These are phyloP conservation scores for Hyperoplus immaculatus DNA, from an alignment of 2,797 vertebrate species.

Conservation along the genomic window DNA sequence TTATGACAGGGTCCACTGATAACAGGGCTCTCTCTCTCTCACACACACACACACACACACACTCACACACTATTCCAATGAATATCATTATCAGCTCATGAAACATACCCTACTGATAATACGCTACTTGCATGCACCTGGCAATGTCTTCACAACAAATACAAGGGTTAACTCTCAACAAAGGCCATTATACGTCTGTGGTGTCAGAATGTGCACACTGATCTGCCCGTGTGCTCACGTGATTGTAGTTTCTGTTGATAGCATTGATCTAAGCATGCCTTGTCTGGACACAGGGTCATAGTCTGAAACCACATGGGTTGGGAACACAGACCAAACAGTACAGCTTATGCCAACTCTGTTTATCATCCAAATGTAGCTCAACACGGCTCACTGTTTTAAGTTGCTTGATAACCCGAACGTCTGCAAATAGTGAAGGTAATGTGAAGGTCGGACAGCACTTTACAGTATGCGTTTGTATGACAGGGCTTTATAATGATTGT, in stretches of 20 bases:
- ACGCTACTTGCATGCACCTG: background rate
- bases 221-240: background rate
- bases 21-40: constrained; percentile 37
- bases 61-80: constrained; percentile 9
- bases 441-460: background rate
- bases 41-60: constrained; percentile 36
- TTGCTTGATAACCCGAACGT: background rate
- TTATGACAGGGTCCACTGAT: constrained; percentile 71
- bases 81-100: constrained; percentile 20
- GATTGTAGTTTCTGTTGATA: background rate
- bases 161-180: background rate
- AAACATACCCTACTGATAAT: constrained; percentile 10
- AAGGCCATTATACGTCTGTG: constrained; percentile 1
- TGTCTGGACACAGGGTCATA: background rate
- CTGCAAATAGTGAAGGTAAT: background rate
- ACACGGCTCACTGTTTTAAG: background rate
- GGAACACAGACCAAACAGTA: background rate
- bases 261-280: background rate
- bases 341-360: background rate
- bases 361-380: background rate
- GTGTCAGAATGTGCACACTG: background rate
- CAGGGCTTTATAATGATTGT: constrained; percentile 1
- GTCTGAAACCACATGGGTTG: background rate
- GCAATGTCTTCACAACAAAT: background rate
- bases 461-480: background rate